Base-by-base conservation (phyloP, 1,140 invertebrate genomes). In the Habropoda laboriosa region DNA sequence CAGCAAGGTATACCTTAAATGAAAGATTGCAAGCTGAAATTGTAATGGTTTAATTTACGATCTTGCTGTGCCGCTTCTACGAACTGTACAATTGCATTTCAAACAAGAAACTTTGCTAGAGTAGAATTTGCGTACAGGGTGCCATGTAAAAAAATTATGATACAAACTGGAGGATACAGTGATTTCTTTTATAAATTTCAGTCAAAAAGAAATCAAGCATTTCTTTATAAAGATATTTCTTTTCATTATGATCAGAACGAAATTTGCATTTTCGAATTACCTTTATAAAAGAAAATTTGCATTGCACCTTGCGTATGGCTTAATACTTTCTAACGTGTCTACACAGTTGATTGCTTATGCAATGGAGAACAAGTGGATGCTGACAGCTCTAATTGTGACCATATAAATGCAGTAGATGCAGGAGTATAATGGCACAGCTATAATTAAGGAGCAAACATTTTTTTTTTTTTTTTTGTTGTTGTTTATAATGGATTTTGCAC, bases 371-470 rank as follows among this genome's bases (percentile, higher is more conserved):
- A 45, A 57, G 38, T 68, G 40, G 53, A 80, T 49, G 71, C 67
- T 75, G 53, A n/a, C 83, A 60, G 57, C 55, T 85, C 32, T 55
- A 80, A 85, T 67, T 53, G 42, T 74, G 77, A 55, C 47, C 1
- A 80, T 75, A 64, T 70, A 70, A 79, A 68, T 68, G 51, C 4
- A 21, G n/a, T 61, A 68, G 53, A 40, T 47, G 6, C 30, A 45
- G 40, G 12, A 49, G 6, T n/a, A 38, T 47, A 42, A 13, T 45
- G 45, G 35, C 21, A 38, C 64, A 73, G 47, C n/a, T 42, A 63
- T 49, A 30, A 53, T 45, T 63, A 64, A 72, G 40, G 73, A 79
- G 77, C 27, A 18, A 64, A 7, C 38, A 30, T 55, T 73, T 73
- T 53, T 32, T 21, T 58, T 72, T 40, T 12, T 16, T 68, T 27